Evolutionary conservation across 2,113 vertebrate genomes (phyloP).

Genomic region (Benitochromis conjunctus): DNA sequence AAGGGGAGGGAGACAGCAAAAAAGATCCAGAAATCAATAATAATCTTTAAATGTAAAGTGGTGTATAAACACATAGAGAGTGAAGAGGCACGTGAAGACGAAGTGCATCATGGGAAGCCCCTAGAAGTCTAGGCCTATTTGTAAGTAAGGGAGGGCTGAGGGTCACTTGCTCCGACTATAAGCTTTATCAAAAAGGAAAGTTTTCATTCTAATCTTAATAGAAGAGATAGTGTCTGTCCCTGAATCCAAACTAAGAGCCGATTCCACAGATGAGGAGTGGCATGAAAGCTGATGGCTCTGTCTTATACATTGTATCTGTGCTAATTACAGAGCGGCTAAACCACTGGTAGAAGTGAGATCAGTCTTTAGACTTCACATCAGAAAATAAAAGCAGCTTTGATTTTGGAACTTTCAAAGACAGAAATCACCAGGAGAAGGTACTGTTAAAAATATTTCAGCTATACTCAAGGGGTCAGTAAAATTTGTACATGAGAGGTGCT

Average conservation of each 20-base stretch:
- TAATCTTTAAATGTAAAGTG: not conserved
- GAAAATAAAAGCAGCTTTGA: not conserved
- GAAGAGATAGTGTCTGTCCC: not conserved
- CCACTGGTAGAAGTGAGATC: not conserved
- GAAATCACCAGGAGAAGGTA: not conserved
- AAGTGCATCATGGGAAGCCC: not conserved
- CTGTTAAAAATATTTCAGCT: not conserved
- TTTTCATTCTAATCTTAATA: not conserved
- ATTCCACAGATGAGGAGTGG: not conserved
- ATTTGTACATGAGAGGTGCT: not conserved
- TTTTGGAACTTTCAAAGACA: not conserved
- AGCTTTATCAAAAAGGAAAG: fast-evolving
- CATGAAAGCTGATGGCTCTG: not conserved
- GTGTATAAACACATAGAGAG: not conserved
- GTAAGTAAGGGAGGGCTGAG: not conserved
- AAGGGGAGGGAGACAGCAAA: not conserved
- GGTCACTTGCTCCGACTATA: too few species aligned
- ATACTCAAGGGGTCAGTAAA: not conserved
- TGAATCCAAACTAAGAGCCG: not conserved
- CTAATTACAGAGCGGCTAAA: not conserved
- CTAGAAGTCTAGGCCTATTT: not conserved
- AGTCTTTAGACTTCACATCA: not conserved
- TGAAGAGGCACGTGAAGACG: not conserved
- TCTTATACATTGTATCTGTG: not conserved
- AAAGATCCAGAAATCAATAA: not conserved